Evolutionary conservation across 2,797 vertebrate species (phyloP), one percentile per base, ranked within the genome.

Genomic region (Myotis vivesi): DNA sequence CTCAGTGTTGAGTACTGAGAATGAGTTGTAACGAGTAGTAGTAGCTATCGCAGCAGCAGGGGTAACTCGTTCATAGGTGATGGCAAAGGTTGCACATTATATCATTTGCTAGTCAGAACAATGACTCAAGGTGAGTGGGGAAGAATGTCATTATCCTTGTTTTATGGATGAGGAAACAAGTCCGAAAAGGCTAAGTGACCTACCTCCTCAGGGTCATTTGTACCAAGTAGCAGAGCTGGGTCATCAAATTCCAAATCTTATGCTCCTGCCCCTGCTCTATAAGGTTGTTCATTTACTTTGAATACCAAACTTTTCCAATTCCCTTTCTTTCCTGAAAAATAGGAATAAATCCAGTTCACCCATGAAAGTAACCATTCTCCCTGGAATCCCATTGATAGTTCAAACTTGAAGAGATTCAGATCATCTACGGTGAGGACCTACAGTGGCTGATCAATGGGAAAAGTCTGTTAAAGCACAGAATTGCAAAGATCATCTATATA

Each of bases 91-190:
- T 85, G 15, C 36, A 73, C 23, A 69, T 80, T 49, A 13, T 36
- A 22, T 41, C 81, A 85, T 69, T 68, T 16, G 8, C 49, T 62
- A 66, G 44, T 87, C 33, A 53, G 71, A 88, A 59, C 83, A 92
- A 49, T 38, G 69, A 59, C 66, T 57, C 68, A 49, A 87, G 68
- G 19, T 76, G 64, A 11, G 55, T 22, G 57, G 4, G 13, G 25
- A 71, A 46, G 75, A 51, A 94, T 77, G 64, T 25, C 64, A 84
- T 92, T 51, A 79, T 91, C 53, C 68, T 94, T 80, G 88, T 84
- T 93, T 95, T 93, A 94, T 23, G 73, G 81, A 92, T 81, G 81
- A 94, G 30, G 30, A 89, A 87, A 73, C 51, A 68, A 66, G 76
- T 59, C 80, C 10, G 0, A 51, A 90, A 92, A 95, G 72, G 91